Base-by-base conservation (phyloP, 2,113 vertebrate genomes). In the Laticauda colubrina region DNA sequence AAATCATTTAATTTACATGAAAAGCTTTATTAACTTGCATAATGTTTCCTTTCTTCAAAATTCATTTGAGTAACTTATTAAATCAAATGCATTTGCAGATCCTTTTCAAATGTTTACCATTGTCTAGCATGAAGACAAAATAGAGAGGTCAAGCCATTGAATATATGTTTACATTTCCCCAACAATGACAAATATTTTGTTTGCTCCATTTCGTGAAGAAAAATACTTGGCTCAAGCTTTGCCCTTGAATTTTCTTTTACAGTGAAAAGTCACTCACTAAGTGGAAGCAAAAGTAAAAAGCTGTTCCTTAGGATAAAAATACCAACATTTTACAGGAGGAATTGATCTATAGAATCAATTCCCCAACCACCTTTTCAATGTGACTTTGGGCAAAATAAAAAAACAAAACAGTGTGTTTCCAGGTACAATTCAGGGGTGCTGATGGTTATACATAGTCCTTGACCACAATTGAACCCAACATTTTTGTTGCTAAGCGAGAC, bases 191-290 rank as follows among this genome's bases (percentile, higher is more conserved):
- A 2, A 91, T 93, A 43, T 1, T 91, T 20, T 2, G 4, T 48
- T 5, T 75, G 59, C n/a, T 93, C 93, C 4, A 1, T 0, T 56
- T 89, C 87, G 43, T 85, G 87, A 87, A 92, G 91, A 95, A 93
- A n/a, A 57, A 89, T 90, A 0, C 10, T 89, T 95, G 94, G 92
- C 90, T 93, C 61, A 57, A 92, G 88, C 89, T 39, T 88, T 91
- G 75, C 4, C 29, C 94, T 95, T 69, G 91, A 85, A 87, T 91
- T 94, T 93, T 87, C 87, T 24, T 85, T 14, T 51, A 92, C 90
- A 53, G 3, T 57, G 45, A 53, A 64, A 45, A 86, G 21, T 26
- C 20, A 87, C 48, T 54, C 4, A 4, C 55, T 93, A 43, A 54
- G n/a, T 48, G 18, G 34, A 56, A 56, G 61, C 4, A 89, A 34